These are phyloP conservation scores for Cepphus grylle DNA, from an alignment of 2,113 vertebrate species.

Conservation along the genomic window DNA sequence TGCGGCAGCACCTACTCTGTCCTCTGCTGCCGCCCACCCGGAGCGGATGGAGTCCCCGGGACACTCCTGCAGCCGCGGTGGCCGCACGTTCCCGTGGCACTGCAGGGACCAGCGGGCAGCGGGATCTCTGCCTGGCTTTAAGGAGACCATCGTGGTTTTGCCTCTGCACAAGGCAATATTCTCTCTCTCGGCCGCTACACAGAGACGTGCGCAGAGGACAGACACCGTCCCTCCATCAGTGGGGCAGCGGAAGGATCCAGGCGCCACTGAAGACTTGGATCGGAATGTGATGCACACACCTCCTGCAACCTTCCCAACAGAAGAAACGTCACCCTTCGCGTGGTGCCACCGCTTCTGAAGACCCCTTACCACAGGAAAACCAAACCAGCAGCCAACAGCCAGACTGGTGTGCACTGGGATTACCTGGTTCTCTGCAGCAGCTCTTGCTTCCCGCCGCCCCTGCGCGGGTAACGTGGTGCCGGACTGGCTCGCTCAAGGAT, in stretches of 20 bases:
- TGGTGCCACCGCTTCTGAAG: rapidly evolving
- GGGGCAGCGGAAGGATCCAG: background rate
- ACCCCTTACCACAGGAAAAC: background rate
- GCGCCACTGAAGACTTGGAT: background rate
- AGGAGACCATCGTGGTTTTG: background rate
- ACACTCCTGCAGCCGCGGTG: background rate
- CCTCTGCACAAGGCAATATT: background rate
- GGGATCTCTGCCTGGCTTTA: background rate
- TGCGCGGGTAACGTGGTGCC: background rate
- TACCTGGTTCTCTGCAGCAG: background rate
- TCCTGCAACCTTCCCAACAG: background rate
- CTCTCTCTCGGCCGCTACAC: background rate
- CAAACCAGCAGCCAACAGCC: background rate
- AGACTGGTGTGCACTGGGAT: background rate
- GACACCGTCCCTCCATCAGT: background rate
- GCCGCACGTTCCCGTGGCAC: background rate
- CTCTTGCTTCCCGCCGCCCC: background rate
- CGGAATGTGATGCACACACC: background rate
- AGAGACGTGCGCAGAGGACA: background rate
- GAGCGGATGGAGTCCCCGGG: background rate
- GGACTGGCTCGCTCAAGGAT: background rate
- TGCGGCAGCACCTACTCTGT: background rate
- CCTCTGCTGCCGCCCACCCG: background rate
- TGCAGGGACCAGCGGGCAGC: background rate
- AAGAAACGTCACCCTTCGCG: background rate